A percentile compares a stretch with the other conserved stretches of the same genome.
Conservation (phyloP, 2,797 vertebrate species). For the Alauda arvensis region DNA sequence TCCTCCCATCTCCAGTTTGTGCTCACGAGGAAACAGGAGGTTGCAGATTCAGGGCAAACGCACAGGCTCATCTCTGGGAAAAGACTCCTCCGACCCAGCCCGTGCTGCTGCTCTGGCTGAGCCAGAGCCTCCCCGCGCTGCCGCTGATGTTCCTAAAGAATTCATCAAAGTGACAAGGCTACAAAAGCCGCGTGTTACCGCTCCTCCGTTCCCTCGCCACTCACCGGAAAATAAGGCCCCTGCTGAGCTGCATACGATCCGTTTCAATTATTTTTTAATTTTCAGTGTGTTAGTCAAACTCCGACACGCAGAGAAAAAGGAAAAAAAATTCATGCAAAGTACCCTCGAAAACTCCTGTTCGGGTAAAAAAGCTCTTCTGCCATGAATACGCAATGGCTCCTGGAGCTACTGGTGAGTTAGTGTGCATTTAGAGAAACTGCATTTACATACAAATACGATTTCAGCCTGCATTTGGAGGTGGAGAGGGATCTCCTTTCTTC, state of each 20-base stretch:
- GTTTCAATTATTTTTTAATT: slow-evolving; percentile 53
- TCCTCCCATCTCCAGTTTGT: neutral
- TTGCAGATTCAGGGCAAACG: neutral
- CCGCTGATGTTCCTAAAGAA: slow-evolving; percentile 1
- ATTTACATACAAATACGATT: slow-evolving; percentile 31
- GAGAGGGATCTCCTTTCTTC: neutral
- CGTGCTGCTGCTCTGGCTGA: neutral
- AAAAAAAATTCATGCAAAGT: neutral
- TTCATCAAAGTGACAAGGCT: slow-evolving; percentile 54
- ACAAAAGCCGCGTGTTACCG: neutral
- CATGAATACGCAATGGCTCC: slow-evolving; percentile 13
- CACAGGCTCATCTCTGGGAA: neutral
- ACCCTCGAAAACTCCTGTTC: neutral
- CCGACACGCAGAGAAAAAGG: neutral
- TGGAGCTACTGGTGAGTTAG: slow-evolving; percentile 24
- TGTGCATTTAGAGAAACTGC: slow-evolving; percentile 6
- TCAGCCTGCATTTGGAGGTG: neutral
- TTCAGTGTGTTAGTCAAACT: slow-evolving; percentile 21
- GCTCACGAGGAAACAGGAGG: neutral
- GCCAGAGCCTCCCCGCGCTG: neutral
- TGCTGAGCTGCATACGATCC: neutral
- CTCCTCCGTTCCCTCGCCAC: neutral
- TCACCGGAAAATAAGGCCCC: slow-evolving; percentile 43
- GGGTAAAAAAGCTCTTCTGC: slow-evolving; percentile 22
- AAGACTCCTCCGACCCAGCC: neutral